phyloP scores from a whole-genome alignment of 2,888 invertebrate species.

The Calameuta idolon region DNA sequence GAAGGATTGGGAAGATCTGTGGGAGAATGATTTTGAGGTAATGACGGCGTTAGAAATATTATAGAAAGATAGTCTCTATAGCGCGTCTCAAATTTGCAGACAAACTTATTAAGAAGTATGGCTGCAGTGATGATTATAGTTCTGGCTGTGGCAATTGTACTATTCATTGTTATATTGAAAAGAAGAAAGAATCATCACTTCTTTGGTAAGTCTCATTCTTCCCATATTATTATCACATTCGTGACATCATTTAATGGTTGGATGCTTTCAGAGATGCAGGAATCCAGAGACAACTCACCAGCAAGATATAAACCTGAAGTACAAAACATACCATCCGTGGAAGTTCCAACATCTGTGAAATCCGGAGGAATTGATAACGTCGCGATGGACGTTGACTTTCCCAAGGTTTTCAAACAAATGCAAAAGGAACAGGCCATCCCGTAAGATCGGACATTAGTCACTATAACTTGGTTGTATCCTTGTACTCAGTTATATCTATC shows the following conservation, averaged over 20 bases:
- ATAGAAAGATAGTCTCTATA: neutral
- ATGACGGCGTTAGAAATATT: neutral
- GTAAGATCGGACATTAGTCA: conserved; percentile 13
- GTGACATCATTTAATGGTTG: conserved; percentile 11
- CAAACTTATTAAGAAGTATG: conserved; percentile 57
- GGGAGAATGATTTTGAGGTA: conserved; percentile 65
- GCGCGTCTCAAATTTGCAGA: conserved; percentile 37
- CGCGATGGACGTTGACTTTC: conserved; percentile 74
- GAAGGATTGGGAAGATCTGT: conserved; percentile 65
- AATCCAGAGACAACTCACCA: conserved; percentile 61
- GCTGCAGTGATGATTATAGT: conserved; percentile 55
- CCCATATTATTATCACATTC: neutral
- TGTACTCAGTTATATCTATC: neutral
- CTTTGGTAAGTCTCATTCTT: conserved; percentile 48
- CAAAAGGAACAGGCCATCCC: conserved; percentile 69
- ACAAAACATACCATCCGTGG: conserved; percentile 24
- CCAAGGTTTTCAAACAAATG: conserved; percentile 74
- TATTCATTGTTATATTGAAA: conserved; percentile 51
- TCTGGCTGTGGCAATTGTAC: conserved; percentile 51
- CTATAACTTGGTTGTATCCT: neutral
- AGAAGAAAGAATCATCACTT: conserved; percentile 48
- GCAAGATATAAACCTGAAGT: conserved; percentile 49
- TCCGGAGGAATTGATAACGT: conserved; percentile 71
- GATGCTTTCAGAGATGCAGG: conserved; percentile 52
- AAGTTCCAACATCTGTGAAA: conserved; percentile 28